Conservation (phyloP, 2,888 invertebrate species). For the Lepidonotus clava region DNA sequence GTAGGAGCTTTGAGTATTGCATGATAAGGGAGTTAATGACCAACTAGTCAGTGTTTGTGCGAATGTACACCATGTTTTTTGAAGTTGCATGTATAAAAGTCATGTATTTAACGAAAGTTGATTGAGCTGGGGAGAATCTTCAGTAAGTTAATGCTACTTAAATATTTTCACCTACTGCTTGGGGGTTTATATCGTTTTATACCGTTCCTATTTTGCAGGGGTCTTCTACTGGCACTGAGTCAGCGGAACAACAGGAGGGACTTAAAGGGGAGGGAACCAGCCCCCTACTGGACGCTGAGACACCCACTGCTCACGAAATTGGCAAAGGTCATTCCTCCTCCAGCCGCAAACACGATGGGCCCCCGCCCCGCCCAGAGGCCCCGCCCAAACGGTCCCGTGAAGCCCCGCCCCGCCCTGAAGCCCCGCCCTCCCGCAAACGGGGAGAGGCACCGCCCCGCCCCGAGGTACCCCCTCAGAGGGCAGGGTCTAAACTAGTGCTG, state of each 20-base stretch:
- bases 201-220: conserved; percentile 49
- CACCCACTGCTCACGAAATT: conserved; percentile 19
- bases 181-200: too few relatives aligned
- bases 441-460: conserved; percentile 16
- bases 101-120: too few relatives aligned
- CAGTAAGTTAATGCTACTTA: too few relatives aligned
- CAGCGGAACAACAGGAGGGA: conserved; percentile 50
- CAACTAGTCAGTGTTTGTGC: too few relatives aligned
- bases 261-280: conserved; percentile 39
- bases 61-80: too few relatives aligned
- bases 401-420: conserved; percentile 26
- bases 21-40: neutral
- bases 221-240: conserved; percentile 57
- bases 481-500: neutral
- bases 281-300: conserved; percentile 16
- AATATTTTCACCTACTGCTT: too few relatives aligned
- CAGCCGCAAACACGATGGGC: neutral
- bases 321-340: neutral
- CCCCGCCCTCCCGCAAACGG: neutral
- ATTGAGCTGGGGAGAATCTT: too few relatives aligned
- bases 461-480: neutral
- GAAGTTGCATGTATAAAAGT: too few relatives aligned
- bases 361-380: neutral
- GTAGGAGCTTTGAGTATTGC: neutral
- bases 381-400: conserved; percentile 16